These are phyloP conservation scores for Leptinotarsa rubiginosa DNA, from an alignment of 2,888 invertebrate species.

Conservation along the genomic window DNA sequence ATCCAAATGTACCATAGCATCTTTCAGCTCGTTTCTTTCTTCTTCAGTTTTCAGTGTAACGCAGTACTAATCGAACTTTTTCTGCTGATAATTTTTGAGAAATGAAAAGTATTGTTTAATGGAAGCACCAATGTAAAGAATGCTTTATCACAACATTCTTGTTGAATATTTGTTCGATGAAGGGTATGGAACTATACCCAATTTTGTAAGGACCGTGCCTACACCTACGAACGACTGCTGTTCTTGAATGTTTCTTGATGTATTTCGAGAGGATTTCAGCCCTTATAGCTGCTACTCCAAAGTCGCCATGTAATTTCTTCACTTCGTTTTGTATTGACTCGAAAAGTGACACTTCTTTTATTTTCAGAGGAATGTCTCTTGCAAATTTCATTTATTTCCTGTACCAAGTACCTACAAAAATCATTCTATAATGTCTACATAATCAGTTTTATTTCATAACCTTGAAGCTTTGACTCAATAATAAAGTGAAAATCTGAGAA, in stretches of 20 bases:
- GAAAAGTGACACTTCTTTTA: slow-evolving; percentile 71
- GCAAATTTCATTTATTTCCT: slow-evolving; percentile 71
- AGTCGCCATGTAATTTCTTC: slow-evolving; percentile 80
- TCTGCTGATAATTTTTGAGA: slow-evolving; percentile 76
- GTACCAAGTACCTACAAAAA: slow-evolving; percentile 74
- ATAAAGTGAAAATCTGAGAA: too few species aligned
- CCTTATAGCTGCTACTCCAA: slow-evolving; percentile 77
- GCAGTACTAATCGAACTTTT: slow-evolving; percentile 75
- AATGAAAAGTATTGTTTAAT: slow-evolving; percentile 83
- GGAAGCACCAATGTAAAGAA: slow-evolving; percentile 82
- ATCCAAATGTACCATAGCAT: slow-evolving; percentile 62
- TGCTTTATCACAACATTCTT: slow-evolving; percentile 73
- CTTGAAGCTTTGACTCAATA: too few species aligned
- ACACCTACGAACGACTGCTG: slow-evolving; percentile 78
- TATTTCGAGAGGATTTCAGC: slow-evolving; percentile 82
- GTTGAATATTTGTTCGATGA: slow-evolving; percentile 75
- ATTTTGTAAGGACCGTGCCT: slow-evolving; percentile 82
- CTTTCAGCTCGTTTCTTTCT: slow-evolving; percentile 71
- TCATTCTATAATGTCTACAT: too few species aligned
- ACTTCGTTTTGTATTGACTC: slow-evolving; percentile 73
- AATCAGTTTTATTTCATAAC: too few species aligned
- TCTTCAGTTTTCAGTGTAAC: slow-evolving; percentile 72
- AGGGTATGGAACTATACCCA: slow-evolving; percentile 76
- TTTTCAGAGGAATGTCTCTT: slow-evolving; percentile 67
- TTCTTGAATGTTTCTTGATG: slow-evolving; percentile 80